Base-by-base conservation (phyloP, 2,888 invertebrate genomes). In the Luperina testacea region DNA sequence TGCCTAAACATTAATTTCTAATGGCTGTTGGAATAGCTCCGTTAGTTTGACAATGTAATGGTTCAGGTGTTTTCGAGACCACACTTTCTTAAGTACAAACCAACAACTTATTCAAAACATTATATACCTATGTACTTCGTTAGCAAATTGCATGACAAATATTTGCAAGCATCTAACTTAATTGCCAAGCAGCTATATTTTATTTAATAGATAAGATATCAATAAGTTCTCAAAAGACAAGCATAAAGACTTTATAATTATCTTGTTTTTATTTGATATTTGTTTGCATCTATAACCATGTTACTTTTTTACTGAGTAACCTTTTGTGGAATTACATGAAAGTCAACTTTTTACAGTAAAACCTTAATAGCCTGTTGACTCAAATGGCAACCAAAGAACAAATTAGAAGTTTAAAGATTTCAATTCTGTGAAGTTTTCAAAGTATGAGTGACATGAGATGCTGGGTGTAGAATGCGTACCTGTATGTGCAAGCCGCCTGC, bases 401-500 rank as follows among this genome's bases (percentile, higher is more conserved):
- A 63, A 77, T 45, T 45, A 2, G 17, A 80, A 45, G 53, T 38
- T 64, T 27, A 24, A 2, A 53, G 20, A 32, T 53, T 45, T 17
- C 0, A 7, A 2, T 11, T 75, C 4, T 17, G 1, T 61, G 15
- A 61, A 24, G 11, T 32, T 57, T n/a, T 61, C 0, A 32, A 75
- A 51, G 24, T 27, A n/a, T 13, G 11, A 1, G 15, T 61, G 20
- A 6, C 32, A 42, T 13, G 17, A 7, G 8, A 69, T 72, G 24
- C 2, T 24, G 45, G 42, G 59, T 61, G 8, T 57, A 20, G 20
- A 32, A 13, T 15, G 48, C 20, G 73, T 94, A 96, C 97, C 96
- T 95, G 97, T 95, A 84, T 97, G 96, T 63, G 97, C 96, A 48
- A 98, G 97, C 89, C 98, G 97, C 74, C 98, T 96, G 61, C 98